Base-by-base conservation (phyloP, 1,140 invertebrate genomes). In the Eurosta solidaginis region DNA sequence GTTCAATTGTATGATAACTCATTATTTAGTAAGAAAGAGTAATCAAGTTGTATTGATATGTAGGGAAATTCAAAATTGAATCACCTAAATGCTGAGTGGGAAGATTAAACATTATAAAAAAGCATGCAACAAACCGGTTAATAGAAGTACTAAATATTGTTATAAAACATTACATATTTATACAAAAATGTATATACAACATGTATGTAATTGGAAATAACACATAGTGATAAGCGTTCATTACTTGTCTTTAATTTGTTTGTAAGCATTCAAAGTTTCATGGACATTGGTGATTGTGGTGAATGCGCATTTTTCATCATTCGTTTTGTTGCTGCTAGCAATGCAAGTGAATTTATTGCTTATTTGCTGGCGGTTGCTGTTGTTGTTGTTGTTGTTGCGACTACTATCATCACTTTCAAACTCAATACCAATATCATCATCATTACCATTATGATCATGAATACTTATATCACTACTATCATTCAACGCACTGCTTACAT, bases 401-500 rank as follows among this genome's bases (percentile, higher is more conserved):
- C 68, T 68, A 76, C 29, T 68, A 68, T 68, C 59, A 17, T 68
- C 59, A 36, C 59, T 68, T 20, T 68, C 59, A 40, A 68, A 76
- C 49, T 73, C 40, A 54, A 77, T 45, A 74, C 44, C 49, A 77
- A 73, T 42, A 42, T 76, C 27, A 77, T 73, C 45, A 25, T 74
- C 44, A 78, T 74, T 40, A 47, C 17, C 27, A 20, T 68, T 33
- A 42, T 40, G 33, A 42, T 68, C 59, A n/a, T 29, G 59, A 22
- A 27, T 17, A 36, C 59, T 68, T 20, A 68, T 40, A 42, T 68
- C 33, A 40, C 59, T 42, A 20, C 33, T n/a, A 40, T 68, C 27
- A n/a, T 68, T 9, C 33, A 36, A 40, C 17, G 17, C 59, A 22
- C 20, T 74, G 40, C 80, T 79, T 85, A 87, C 84, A 81, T 87